Evolutionary conservation across 2,113 vertebrate genomes (phyloP).

Genomic region (Cettia cetti): DNA sequence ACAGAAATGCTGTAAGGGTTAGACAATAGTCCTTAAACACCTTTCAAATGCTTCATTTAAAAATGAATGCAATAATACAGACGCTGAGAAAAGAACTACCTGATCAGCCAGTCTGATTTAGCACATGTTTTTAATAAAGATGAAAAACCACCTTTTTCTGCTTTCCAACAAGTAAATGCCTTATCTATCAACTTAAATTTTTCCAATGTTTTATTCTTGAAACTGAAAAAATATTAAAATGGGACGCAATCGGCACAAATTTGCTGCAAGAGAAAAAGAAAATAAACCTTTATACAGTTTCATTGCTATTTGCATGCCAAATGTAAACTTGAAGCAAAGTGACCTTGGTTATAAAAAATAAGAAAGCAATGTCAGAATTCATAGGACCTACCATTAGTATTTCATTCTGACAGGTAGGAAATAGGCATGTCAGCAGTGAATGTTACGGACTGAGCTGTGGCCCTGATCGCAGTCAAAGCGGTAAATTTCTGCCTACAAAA

Average conservation of each 20-base stretch:
- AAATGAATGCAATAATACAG: constrained; percentile 20
- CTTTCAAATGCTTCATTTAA: constrained; percentile 35
- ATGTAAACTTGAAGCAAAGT: constrained; percentile 69
- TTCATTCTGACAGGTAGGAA: constrained; percentile 76
- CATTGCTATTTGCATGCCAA: constrained; percentile 68
- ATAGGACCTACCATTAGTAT: constrained; percentile 69
- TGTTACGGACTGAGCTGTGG: constrained; percentile 63
- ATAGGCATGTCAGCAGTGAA: constrained; percentile 70
- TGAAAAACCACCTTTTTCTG: constrained; percentile 1
- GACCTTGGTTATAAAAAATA: constrained; percentile 74
- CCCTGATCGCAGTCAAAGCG: constrained; percentile 59
- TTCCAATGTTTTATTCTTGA: constrained; percentile 9
- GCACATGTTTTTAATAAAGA: constrained; percentile 1
- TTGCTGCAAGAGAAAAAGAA: background rate
- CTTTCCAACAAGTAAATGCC: constrained; percentile 37
- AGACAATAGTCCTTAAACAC: background rate
- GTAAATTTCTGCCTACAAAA: constrained; percentile 67
- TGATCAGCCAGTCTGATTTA: constrained; percentile 28
- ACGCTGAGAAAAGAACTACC: background rate
- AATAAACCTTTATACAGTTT: constrained; percentile 20
- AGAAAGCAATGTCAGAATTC: constrained; percentile 69
- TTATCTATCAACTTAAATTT: constrained; percentile 36
- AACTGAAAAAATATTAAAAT: constrained; percentile 34
- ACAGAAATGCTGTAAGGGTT: background rate
- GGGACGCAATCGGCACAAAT: background rate